These are phyloP conservation scores for Laticauda laticaudata DNA, from an alignment of 2,113 vertebrate genomes.

Conservation along the genomic window DNA sequence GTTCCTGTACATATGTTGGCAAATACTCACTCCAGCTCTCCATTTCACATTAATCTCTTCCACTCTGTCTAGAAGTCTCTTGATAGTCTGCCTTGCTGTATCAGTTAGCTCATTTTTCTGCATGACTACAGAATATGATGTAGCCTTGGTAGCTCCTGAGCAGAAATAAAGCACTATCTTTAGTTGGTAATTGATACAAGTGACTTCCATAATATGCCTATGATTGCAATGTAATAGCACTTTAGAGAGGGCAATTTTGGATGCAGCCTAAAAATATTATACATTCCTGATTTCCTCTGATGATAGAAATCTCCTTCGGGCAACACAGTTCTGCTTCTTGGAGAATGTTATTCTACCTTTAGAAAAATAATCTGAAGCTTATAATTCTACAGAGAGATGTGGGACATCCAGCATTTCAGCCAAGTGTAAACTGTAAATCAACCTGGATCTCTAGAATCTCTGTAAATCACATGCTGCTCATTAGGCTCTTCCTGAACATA, in stretches of 20 bases:
- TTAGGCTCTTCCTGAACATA: not conserved
- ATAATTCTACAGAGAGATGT: not conserved
- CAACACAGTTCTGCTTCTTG: not conserved
- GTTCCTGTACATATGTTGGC: not conserved
- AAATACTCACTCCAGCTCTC: not conserved
- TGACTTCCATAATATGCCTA: constrained; percentile 8
- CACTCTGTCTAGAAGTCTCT: constrained; percentile 15
- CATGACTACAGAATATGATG: constrained; percentile 29
- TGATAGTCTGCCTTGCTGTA: constrained; percentile 6
- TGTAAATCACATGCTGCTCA: no score
- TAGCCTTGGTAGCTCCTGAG: constrained; percentile 24
- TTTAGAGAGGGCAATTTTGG: constrained; percentile 14
- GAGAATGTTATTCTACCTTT: not conserved
- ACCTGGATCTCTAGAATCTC: not conserved
- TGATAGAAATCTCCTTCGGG: not conserved
- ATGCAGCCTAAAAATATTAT: not conserved
- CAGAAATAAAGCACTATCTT: constrained; percentile 13
- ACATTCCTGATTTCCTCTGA: not conserved
- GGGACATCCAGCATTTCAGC: no score
- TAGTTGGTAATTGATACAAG: constrained; percentile 22
- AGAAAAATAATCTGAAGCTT: not conserved
- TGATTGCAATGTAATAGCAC: constrained; percentile 21
- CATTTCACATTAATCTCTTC: constrained; percentile 20
- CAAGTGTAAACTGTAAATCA: not conserved
- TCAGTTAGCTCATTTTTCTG: constrained; percentile 28